A percentile compares a stretch with the other conserved stretches of the same genome.
Evolutionary conservation across 2,113 vertebrate species (phyloP).

Genomic region (Vimba vimba): DNA sequence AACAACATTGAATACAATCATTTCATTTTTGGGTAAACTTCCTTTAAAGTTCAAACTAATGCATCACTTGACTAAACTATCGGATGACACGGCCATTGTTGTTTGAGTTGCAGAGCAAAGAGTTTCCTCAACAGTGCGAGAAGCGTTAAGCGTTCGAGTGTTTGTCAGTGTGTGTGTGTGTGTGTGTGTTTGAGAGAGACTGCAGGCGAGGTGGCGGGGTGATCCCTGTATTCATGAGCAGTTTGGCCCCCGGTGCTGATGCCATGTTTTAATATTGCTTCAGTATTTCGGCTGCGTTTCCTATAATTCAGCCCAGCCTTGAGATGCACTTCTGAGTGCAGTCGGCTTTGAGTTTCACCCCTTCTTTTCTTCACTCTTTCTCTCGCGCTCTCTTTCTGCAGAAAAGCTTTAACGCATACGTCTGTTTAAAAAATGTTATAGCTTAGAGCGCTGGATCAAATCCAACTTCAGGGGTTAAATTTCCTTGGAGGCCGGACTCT

Average conservation of each 20-base stretch:
- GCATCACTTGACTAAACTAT: neutral
- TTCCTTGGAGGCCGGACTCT: constrained; percentile 67
- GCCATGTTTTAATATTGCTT: constrained; percentile 55
- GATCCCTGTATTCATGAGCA: constrained; percentile 45
- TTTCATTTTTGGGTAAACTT: neutral
- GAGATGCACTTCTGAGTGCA: constrained; percentile 45
- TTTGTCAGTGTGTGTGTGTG: neutral
- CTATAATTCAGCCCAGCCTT: constrained; percentile 50
- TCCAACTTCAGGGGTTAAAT: constrained; percentile 73
- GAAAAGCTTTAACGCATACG: constrained; percentile 42
- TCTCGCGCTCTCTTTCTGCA: constrained; percentile 10
- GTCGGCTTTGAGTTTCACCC: constrained; percentile 26
- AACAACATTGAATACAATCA: neutral
- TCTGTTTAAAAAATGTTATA: constrained; percentile 57
- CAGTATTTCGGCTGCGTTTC: constrained; percentile 29
- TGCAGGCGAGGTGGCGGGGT: constrained; percentile 42
- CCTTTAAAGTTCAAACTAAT: neutral
- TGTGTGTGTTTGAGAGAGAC: constrained; percentile 15
- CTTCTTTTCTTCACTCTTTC: neutral
- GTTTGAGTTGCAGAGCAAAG: neutral
- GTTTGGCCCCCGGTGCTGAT: constrained; percentile 41
- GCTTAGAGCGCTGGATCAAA: constrained; percentile 72
- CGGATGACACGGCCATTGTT: neutral
- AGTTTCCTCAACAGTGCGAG: neutral
- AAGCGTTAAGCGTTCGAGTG: neutral